These are phyloP conservation scores for Phrynocephalus guinanensis DNA, from an alignment of 2,797 vertebrate genomes.

Conservation along the genomic window DNA sequence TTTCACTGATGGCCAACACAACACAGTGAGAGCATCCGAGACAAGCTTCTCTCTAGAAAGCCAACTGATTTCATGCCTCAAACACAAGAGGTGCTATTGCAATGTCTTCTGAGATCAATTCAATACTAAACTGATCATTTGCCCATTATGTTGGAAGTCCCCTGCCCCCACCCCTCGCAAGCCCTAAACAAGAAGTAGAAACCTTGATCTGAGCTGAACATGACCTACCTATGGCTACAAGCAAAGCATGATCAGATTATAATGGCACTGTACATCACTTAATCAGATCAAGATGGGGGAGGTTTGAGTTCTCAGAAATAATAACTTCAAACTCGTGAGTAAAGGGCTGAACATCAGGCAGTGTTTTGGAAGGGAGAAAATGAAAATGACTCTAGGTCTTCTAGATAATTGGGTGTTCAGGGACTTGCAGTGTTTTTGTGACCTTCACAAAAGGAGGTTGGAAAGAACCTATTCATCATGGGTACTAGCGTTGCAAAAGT, in stretches of 20 bases:
- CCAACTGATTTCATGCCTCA: background rate
- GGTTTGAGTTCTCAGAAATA: background rate
- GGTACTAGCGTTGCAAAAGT: background rate
- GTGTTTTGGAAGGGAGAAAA: background rate
- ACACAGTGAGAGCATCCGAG: background rate
- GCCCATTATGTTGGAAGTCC: background rate
- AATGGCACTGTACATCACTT: conserved; percentile 14
- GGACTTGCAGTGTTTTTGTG: background rate
- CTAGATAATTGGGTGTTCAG: conserved; percentile 18
- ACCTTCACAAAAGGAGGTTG: background rate
- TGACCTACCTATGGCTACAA: conserved; percentile 10
- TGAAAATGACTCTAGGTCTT: conserved; percentile 20
- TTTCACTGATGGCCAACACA: conserved; percentile 1
- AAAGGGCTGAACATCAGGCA: conserved; percentile 22
- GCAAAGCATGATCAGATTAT: conserved; percentile 22
- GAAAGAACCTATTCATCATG: conserved; percentile 5
- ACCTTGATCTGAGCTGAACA: conserved; percentile 25
- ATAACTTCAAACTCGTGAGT: conserved; percentile 20
- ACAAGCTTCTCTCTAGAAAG: background rate
- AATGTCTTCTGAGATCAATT: conserved; percentile 30
- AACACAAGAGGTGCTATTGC: background rate
- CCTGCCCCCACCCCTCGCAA: background rate
- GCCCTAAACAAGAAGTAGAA: background rate
- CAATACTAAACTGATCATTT: conserved; percentile 14
- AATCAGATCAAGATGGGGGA: conserved; percentile 12